phyloP scores from a whole-genome alignment of 2,797 vertebrate genomes.

The Rhinella marina region DNA sequence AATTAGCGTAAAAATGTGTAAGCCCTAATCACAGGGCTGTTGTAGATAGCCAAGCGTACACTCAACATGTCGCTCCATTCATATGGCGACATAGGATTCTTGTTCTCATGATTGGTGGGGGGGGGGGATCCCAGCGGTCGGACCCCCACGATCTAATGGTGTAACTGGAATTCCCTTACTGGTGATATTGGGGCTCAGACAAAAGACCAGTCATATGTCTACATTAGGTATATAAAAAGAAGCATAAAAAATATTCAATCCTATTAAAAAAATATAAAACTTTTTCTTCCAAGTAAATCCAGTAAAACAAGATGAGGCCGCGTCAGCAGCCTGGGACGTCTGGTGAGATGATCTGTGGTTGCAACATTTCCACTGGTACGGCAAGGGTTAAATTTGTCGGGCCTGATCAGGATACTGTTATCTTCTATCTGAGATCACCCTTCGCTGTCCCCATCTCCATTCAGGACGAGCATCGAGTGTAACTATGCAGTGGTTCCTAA shows the following conservation, averaged over 20 bases:
- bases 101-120: no score
- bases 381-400: background rate
- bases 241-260: background rate
- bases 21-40: no score
- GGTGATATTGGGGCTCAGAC: no score
- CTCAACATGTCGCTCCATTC: no score
- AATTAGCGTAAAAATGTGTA: no score
- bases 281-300: background rate
- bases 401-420: background rate
- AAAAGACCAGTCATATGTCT: background rate
- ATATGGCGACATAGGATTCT: no score
- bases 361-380: background rate
- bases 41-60: no score
- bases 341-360: background rate
- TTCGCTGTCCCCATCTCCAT: background rate
- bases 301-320: background rate
- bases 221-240: background rate
- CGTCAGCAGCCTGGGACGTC: background rate
- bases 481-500: conserved; percentile 40
- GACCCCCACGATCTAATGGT: no score
- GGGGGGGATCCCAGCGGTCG: no score
- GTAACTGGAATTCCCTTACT: no score
- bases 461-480: background rate
- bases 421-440: background rate
- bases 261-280: background rate